These are phyloP conservation scores for Kryptopterus vitreolus DNA, from an alignment of 2,797 vertebrate genomes.

Conservation along the genomic window DNA sequence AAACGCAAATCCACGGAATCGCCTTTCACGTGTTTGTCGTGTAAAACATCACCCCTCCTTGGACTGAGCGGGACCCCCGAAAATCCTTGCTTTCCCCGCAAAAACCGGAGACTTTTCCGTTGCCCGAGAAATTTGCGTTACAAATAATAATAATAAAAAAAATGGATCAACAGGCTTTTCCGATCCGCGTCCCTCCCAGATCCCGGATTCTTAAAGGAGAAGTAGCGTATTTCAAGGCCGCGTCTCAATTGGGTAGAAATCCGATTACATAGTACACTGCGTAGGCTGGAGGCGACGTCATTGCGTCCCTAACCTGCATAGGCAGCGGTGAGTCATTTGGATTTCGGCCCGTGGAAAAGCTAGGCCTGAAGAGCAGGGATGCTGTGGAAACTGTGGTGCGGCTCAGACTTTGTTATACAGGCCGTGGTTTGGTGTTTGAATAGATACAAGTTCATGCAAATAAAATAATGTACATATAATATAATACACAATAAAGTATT, in stretches of 20 bases:
- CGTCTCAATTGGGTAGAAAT: neutral
- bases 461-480: no score
- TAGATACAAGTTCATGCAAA: no score
- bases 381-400: neutral
- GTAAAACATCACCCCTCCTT: slow-evolving; percentile 3
- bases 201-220: slow-evolving; percentile 80
- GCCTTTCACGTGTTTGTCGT: neutral
- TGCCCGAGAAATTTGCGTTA: slow-evolving; percentile 56
- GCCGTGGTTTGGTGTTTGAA: neutral
- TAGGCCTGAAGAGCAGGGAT: neutral
- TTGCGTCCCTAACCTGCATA: neutral
- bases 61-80: slow-evolving; percentile 22
- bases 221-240: slow-evolving; percentile 20
- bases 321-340: neutral
- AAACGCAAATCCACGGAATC: neutral
- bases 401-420: neutral
- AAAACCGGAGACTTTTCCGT: slow-evolving; percentile 30
- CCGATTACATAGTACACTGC: neutral
- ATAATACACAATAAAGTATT: no score
- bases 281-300: neutral
- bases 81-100: neutral
- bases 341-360: neutral
- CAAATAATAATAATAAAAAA: no score
- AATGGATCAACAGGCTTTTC: slow-evolving; percentile 76
- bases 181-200: slow-evolving; percentile 81